A percentile compares a stretch with the other conserved stretches of the same genome.
These are phyloP conservation scores for Cossypha caffra DNA, from an alignment of 2,797 vertebrate genomes.

Conservation along the genomic window DNA sequence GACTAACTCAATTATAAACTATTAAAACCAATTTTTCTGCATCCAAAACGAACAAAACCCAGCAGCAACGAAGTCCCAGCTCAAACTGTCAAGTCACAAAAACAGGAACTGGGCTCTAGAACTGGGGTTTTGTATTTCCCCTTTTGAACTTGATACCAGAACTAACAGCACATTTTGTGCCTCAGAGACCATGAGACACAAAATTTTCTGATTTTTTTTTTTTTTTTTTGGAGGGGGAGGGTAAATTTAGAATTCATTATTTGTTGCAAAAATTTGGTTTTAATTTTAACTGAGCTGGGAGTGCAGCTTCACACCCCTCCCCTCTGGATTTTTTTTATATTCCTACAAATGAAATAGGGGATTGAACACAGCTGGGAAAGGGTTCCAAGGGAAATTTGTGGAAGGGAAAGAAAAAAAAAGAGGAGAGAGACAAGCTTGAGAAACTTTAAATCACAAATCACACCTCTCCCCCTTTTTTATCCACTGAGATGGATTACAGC, in stretches of 20 bases:
- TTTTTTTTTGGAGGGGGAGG: rapidly evolving
- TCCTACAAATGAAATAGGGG: background rate
- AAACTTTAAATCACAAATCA: background rate
- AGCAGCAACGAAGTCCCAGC: background rate
- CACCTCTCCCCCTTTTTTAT: background rate
- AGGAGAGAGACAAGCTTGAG: background rate
- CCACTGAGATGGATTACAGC: background rate
- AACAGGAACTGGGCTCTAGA: conserved; percentile 49
- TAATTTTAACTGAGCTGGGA: background rate
- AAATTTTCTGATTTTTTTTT: background rate
- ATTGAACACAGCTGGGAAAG: background rate
- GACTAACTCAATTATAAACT: background rate
- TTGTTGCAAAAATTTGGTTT: background rate
- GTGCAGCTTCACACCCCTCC: rapidly evolving
- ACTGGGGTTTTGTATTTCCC: conserved; percentile 28
- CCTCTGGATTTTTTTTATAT: rapidly evolving
- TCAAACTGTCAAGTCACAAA: conserved; percentile 1
- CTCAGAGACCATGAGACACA: background rate
- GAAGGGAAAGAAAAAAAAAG: rapidly evolving
- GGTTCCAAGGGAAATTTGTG: background rate
- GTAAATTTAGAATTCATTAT: background rate
- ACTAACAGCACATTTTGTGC: background rate
- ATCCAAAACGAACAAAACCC: background rate
- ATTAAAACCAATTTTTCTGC: background rate
- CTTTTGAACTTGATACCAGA: conserved; percentile 34